phyloP scores from a whole-genome alignment of 1,140 invertebrate species.

The Atta cephalotes region DNA sequence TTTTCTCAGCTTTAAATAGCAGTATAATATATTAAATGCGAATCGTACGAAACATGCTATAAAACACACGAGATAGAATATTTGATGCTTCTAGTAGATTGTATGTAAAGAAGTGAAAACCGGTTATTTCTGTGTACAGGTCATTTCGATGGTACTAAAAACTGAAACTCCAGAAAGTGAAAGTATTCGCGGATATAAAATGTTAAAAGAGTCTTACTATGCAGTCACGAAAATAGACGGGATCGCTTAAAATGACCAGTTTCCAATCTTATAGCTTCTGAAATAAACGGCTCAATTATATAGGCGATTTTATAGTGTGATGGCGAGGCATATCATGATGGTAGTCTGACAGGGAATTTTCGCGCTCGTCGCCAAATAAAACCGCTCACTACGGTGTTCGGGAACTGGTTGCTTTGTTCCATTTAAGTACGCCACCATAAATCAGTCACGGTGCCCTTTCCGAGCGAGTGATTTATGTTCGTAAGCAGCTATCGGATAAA shows the following conservation, averaged over 20 bases:
- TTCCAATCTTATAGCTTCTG: not conserved
- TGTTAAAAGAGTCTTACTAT: not conserved
- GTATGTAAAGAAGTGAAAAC: slow-evolving; percentile 18
- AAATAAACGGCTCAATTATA: slow-evolving; percentile 50
- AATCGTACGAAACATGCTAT: slow-evolving; percentile 8
- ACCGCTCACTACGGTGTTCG: slow-evolving; percentile 17
- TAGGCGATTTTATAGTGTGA: slow-evolving; percentile 20
- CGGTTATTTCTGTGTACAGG: slow-evolving; percentile 32
- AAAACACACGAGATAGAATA: not conserved
- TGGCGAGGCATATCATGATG: slow-evolving; percentile 16
- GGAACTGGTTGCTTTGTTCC: slow-evolving; percentile 69
- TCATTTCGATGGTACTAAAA: slow-evolving; percentile 39
- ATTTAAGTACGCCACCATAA: slow-evolving; percentile 68
- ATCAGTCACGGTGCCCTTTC: slow-evolving; percentile 70
- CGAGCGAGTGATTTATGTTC: slow-evolving; percentile 66
- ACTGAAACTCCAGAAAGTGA: slow-evolving; percentile 20
- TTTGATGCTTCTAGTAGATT: slow-evolving; percentile 7
- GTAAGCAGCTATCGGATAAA: slow-evolving; percentile 71
- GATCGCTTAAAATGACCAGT: slow-evolving; percentile 1
- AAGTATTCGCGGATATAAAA: slow-evolving; percentile 28
- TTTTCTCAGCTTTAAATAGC: not conserved
- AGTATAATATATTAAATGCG: no score
- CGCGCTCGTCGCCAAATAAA: slow-evolving; percentile 46
- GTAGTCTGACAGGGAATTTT: slow-evolving; percentile 54
- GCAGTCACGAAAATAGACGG: slow-evolving; percentile 6